phyloP scores from a whole-genome alignment of 2,888 invertebrate species.

The Spilarctia lutea region DNA sequence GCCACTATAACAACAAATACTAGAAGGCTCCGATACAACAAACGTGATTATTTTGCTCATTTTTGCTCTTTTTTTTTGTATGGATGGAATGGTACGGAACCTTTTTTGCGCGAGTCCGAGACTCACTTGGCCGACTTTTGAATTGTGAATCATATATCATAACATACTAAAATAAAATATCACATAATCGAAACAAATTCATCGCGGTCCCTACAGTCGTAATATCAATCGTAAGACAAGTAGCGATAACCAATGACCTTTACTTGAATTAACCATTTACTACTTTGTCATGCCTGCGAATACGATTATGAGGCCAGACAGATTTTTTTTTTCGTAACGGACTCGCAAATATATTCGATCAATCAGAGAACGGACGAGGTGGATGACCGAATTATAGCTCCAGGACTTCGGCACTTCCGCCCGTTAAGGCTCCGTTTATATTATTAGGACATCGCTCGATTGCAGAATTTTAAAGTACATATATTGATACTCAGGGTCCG shows the following conservation, averaged over 20 bases:
- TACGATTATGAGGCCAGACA: background rate
- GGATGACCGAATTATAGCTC: constrained; percentile 16
- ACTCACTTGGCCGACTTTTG: no score
- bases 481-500: background rate
- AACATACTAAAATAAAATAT: no score
- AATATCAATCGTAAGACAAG: background rate
- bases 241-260: constrained; percentile 1
- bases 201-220: background rate
- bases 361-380: constrained; percentile 8
- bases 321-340: background rate
- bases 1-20: no score
- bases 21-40: no score
- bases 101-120: no score
- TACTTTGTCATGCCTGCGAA: background rate
- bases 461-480: background rate
- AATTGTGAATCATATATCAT: no score
- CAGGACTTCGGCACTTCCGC: constrained; percentile 10
- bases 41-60: no score
- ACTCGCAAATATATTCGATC: background rate
- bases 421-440: background rate
- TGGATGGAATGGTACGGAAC: no score
- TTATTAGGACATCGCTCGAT: background rate
- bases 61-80: no score
- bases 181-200: background rate
- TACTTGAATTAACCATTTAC: background rate